Evolutionary conservation across 2,113 vertebrate species (phyloP).

Genomic region (Mastomys coucha): DNA sequence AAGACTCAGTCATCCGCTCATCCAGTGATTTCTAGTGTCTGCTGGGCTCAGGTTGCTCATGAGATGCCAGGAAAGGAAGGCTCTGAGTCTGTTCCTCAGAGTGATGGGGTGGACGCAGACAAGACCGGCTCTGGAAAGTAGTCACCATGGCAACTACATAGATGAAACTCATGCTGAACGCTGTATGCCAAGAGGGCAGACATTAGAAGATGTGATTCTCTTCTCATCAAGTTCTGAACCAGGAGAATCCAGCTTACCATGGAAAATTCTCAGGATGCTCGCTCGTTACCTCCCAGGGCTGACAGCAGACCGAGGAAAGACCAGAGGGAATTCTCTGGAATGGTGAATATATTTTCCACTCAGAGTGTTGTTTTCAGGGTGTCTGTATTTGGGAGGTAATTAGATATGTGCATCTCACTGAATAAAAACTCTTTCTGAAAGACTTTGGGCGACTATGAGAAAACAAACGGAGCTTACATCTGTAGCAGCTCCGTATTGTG

Average conservation of each 20-base stretch:
- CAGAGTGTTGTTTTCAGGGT: neutral
- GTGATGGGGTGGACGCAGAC: too few species aligned
- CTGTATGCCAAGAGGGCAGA: neutral
- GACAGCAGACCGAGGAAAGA: neutral
- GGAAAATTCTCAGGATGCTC: neutral
- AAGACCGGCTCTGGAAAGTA: neutral
- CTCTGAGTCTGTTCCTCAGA: neutral
- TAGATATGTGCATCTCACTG: neutral
- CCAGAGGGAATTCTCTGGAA: neutral
- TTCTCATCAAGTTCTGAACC: neutral
- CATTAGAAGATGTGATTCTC: neutral
- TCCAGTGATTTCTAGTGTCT: neutral
- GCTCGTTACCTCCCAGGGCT: neutral
- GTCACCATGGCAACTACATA: neutral
- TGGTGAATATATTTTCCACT: neutral
- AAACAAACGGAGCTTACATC: neutral
- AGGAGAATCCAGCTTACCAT: neutral
- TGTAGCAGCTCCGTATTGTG: neutral
- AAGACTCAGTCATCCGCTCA: neutral
- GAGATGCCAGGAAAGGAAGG: neutral
- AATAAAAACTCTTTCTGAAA: neutral
- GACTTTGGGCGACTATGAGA: neutral
- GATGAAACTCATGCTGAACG: neutral
- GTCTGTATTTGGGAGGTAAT: neutral
- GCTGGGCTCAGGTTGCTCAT: fast-evolving